Base-by-base conservation (phyloP, 2,888 invertebrate species). In the Acronicta alni region DNA sequence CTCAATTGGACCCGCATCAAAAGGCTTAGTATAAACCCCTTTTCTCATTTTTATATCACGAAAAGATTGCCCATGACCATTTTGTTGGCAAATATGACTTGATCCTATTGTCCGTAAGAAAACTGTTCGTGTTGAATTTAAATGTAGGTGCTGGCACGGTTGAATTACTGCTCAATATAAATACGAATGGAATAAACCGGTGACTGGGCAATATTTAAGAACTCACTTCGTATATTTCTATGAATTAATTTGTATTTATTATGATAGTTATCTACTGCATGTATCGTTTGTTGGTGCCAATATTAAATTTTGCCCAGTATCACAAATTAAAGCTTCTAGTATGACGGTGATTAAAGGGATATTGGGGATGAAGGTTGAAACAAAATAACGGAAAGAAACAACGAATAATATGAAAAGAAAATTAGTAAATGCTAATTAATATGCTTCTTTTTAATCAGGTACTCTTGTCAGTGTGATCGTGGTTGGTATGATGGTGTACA, bases 1-100 rank as follows among this genome's bases (percentile, higher is more conserved):
- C 84, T 86, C 89, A 90, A 94, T 92, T 93, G 84, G 89, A 93
- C 94, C 94, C 93, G 90, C 89, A 85, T 94, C 94, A 94, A 93
- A 89, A 68, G 89, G 94, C 91, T 93, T 93, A 92, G 68, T 67
- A 72, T 91, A 87, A 92, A 92, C 85, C 93, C 93, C 89, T 90
- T 92, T 92, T 92, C 89, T 85, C 89, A 86, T 92, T 92, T 91
- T 90, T 89, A 85, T 90, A 89, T 89, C 89, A 88, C 85, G 83
- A 89, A 89, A 89, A 87, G 89, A 92, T 91, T 89, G 90, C 86
- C 90, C 89, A 85, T 88, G 86, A 88, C 89, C 85, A 89, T 90
- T 86, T 88, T 88, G 87, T 92, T 91, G 89, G 88, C 90, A 92
- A 93, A 92, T 90, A 87, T 85, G 74, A 81, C 80, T 87, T 88